Evolutionary conservation across 2,113 vertebrate species (phyloP).

Genomic region (Myrmophylax atrothorax): DNA sequence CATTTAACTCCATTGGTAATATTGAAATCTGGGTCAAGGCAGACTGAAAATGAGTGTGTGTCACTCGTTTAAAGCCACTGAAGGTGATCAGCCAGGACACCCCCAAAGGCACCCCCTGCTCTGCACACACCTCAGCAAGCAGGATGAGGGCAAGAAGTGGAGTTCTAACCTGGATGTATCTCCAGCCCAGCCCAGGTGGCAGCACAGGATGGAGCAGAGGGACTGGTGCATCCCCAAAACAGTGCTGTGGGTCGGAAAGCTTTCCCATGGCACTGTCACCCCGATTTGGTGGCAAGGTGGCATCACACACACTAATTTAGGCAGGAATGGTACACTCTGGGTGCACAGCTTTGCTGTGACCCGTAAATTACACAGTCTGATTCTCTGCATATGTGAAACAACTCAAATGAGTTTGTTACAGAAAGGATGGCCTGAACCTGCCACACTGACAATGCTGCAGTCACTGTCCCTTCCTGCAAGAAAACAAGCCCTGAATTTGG

Average conservation of each 20-base stretch:
- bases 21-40: conserved; percentile 16
- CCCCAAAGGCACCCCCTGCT: not conserved
- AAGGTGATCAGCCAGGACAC: not conserved
- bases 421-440: not conserved
- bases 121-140: not conserved
- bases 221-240: fast-evolving
- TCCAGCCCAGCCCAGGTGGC: not conserved
- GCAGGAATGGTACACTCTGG: not conserved
- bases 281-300: not conserved
- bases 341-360: not conserved
- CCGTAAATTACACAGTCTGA: not conserved
- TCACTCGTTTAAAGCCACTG: not conserved
- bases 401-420: not conserved
- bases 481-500: not conserved
- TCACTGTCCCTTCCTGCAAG: not conserved
- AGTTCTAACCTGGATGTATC: not conserved
- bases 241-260: not conserved
- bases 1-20: not conserved
- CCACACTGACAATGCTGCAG: not conserved
- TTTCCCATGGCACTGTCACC: not conserved
- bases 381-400: not conserved
- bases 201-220: not conserved
- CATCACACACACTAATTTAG: not conserved
- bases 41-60: not conserved
- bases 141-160: not conserved